These are phyloP conservation scores for Drosophila micromelanica DNA, from an alignment of 1,140 invertebrate genomes.

Conservation along the genomic window DNA sequence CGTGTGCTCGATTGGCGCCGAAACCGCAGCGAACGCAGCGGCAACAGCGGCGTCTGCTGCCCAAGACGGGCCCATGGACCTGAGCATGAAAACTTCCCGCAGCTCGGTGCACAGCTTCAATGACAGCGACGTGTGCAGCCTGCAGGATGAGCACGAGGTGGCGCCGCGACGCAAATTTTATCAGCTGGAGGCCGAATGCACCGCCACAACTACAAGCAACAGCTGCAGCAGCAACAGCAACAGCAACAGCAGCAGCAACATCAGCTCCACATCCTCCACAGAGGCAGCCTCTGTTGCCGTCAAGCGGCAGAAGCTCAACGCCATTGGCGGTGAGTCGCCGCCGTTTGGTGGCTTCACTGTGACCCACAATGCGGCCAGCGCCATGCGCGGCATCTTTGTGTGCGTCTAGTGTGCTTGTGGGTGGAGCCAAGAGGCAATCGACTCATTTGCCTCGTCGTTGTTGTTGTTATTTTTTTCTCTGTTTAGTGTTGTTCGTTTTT, in stretches of 20 bases:
- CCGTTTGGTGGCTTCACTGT: slow-evolving; percentile 67
- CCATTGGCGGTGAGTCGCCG: slow-evolving; percentile 34
- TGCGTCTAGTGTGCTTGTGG: slow-evolving; percentile 58
- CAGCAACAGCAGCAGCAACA: slow-evolving; percentile 33
- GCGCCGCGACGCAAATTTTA: slow-evolving; percentile 70
- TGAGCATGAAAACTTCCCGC: slow-evolving; percentile 88
- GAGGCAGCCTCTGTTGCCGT: slow-evolving; percentile 38
- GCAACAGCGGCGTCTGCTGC: slow-evolving; percentile 9
- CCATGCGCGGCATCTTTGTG: slow-evolving; percentile 78
- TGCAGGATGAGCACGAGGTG: slow-evolving; percentile 63
- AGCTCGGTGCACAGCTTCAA: slow-evolving; percentile 77
- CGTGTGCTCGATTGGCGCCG: slow-evolving; percentile 73
- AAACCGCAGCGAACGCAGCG: slow-evolving; percentile 39
- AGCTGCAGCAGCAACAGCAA: slow-evolving; percentile 40
- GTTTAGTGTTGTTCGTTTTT: slow-evolving; percentile 47
- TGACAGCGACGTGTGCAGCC: slow-evolving; percentile 65
- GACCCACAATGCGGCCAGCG: slow-evolving; percentile 63
- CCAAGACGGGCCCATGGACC: slow-evolving; percentile 91
- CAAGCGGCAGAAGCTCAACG: slow-evolving; percentile 70
- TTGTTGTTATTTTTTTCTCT: slow-evolving; percentile 25
- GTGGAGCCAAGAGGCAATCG: slow-evolving; percentile 50
- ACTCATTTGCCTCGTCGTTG: slow-evolving; percentile 44
- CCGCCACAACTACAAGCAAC: slow-evolving; percentile 14
- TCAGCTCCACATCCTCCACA: slow-evolving; percentile 39
- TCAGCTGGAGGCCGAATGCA: slow-evolving; percentile 68